A percentile compares a stretch with the other conserved stretches of the same genome.
Evolutionary conservation across 1,140 invertebrate genomes (phyloP).

Genomic region (Pachyrhynchus sulphureomaculatus): DNA sequence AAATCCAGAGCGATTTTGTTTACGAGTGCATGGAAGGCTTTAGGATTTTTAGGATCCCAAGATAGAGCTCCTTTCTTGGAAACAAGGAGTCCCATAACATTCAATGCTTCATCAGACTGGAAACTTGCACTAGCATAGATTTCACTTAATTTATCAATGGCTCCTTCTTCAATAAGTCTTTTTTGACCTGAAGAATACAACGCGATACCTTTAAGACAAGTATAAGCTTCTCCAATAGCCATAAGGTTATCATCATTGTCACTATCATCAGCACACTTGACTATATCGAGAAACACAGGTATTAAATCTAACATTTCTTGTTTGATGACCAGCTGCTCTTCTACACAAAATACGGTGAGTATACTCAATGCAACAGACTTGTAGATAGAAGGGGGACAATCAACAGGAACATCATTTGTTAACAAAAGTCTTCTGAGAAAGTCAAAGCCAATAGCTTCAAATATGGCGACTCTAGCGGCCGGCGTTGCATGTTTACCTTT

Average conservation of each 20-base stretch:
- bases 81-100: slow-evolving; percentile 72
- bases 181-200: slow-evolving; percentile 71
- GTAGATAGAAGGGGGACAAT: slow-evolving; percentile 83
- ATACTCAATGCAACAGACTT: slow-evolving; percentile 87
- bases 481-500: slow-evolving; percentile 76
- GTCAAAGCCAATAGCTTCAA: slow-evolving; percentile 83
- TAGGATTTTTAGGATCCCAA: slow-evolving; percentile 72
- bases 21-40: slow-evolving; percentile 77
- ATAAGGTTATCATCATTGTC: slow-evolving; percentile 83
- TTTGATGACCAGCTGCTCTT: slow-evolving; percentile 75
- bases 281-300: slow-evolving; percentile 78
- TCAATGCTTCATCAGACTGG: slow-evolving; percentile 81
- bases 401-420: slow-evolving; percentile 71
- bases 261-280: slow-evolving; percentile 75
- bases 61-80: slow-evolving; percentile 66
- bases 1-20: slow-evolving; percentile 84
- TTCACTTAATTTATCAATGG: slow-evolving; percentile 77
- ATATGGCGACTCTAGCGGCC: slow-evolving; percentile 72
- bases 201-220: slow-evolving; percentile 78
- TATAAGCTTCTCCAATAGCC: slow-evolving; percentile 85
- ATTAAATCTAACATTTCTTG: slow-evolving; percentile 79
- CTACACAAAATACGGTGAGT: slow-evolving; percentile 77
- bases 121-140: slow-evolving; percentile 84
- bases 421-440: slow-evolving; percentile 80
- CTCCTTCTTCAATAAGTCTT: slow-evolving; percentile 72